Conservation (phyloP, 2,113 vertebrate species). For the Lichenostomus cassidix region DNA sequence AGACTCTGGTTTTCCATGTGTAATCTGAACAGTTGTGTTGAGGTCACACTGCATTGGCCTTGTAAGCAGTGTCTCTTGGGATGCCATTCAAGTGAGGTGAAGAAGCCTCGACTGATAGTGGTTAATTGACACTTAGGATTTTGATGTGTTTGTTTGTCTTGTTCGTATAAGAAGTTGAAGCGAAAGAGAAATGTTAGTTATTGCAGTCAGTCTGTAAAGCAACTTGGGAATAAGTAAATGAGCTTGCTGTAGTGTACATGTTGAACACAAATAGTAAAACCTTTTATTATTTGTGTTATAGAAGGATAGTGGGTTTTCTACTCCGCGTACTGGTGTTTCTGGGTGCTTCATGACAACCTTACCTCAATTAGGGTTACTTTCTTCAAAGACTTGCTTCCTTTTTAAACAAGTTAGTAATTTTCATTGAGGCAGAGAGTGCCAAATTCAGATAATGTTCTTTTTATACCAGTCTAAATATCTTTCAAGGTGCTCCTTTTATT, state of each 20-base stretch:
- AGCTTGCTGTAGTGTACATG: background rate
- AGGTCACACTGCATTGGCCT: background rate
- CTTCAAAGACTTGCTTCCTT: background rate
- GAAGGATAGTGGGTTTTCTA: background rate
- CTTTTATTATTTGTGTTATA: background rate
- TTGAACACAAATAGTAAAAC: background rate
- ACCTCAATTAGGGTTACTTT: background rate
- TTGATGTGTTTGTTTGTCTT: background rate
- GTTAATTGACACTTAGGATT: background rate
- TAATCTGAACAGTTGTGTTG: background rate
- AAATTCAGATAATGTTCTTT: background rate
- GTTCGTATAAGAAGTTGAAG: background rate
- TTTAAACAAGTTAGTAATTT: background rate
- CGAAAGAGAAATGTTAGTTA: background rate
- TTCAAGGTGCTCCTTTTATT: background rate
- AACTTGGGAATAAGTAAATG: background rate
- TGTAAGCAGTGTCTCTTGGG: background rate
- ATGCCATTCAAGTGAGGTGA: background rate
- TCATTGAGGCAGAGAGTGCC: background rate
- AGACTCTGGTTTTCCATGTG: background rate
- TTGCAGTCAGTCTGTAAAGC: background rate
- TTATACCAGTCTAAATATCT: background rate
- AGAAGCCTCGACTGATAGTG: background rate
- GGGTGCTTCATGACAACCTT: background rate
- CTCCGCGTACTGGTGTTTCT: background rate